Percentiles rank a stretch among this genome's conserved stretches.
Conservation (phyloP, 2,888 invertebrate species). For the Epistrophe eligans region DNA sequence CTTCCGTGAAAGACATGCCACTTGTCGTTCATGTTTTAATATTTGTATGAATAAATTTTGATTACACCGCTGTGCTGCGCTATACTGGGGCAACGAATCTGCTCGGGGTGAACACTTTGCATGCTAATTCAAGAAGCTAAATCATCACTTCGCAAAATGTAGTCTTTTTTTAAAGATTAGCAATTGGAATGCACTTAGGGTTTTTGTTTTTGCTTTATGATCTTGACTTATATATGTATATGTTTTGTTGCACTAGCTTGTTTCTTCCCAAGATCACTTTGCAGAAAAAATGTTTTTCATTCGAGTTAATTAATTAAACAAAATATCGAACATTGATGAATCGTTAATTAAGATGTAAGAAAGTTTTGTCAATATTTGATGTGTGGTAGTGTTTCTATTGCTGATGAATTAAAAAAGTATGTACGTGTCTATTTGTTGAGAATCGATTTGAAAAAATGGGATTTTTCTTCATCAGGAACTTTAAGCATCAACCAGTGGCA, state of each 20-base stretch:
- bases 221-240: neutral
- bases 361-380: neutral
- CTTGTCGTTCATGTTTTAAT: constrained; percentile 65
- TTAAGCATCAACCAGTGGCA: no score
- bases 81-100: no score
- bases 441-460: neutral
- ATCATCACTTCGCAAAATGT: constrained; percentile 60
- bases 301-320: constrained; percentile 3
- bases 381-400: neutral
- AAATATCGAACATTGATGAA: constrained; percentile 4
- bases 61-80: constrained; percentile 24
- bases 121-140: constrained; percentile 50
- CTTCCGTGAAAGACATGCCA: constrained; percentile 62
- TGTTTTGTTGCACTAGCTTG: no score
- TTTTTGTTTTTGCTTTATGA: neutral
- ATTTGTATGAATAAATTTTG: constrained; percentile 59
- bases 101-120: neutral
- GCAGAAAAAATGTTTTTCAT: constrained; percentile 4
- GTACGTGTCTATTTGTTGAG: neutral
- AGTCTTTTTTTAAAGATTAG: constrained; percentile 45
- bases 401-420: neutral
- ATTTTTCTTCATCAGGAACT: neutral
- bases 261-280: neutral
- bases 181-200: constrained; percentile 34
- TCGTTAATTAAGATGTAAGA: neutral